These are phyloP conservation scores for Phataginus tetradactyla DNA, from an alignment of 2,797 vertebrate genomes.

Conservation along the genomic window DNA sequence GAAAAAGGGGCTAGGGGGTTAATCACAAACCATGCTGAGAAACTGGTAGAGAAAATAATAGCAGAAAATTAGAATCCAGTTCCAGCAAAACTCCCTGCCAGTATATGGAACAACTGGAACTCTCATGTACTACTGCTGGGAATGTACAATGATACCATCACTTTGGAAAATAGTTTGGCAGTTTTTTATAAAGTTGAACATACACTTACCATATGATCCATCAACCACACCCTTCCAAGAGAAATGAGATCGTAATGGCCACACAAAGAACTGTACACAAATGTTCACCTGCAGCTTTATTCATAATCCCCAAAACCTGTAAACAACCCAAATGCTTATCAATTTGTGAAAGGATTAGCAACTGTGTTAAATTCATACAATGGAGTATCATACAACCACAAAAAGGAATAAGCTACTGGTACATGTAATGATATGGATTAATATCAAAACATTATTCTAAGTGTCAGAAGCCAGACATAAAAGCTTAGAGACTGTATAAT, in stretches of 20 bases:
- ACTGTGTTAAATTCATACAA: background rate
- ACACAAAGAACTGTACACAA: background rate
- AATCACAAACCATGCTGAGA: background rate
- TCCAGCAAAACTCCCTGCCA: background rate
- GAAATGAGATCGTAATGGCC: background rate
- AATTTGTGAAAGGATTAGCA: background rate
- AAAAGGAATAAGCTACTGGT: background rate
- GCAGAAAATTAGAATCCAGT: background rate
- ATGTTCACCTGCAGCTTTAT: background rate
- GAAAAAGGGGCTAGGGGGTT: background rate
- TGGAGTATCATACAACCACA: background rate
- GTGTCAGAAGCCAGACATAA: background rate
- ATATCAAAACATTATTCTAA: background rate
- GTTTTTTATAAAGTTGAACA: background rate
- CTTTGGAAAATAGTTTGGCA: background rate
- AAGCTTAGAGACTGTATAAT: background rate
- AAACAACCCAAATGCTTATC: background rate
- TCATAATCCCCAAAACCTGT: background rate
- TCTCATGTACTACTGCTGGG: background rate
- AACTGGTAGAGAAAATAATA: background rate
- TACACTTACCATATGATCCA: background rate
- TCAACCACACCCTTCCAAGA: background rate
- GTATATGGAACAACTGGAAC: background rate
- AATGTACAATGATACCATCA: background rate
- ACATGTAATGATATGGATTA: background rate